Percentiles rank a stretch among this genome's conserved stretches.
Evolutionary conservation across 2,888 invertebrate genomes (phyloP).

Genomic region (Pharmacophagus antenor): DNA sequence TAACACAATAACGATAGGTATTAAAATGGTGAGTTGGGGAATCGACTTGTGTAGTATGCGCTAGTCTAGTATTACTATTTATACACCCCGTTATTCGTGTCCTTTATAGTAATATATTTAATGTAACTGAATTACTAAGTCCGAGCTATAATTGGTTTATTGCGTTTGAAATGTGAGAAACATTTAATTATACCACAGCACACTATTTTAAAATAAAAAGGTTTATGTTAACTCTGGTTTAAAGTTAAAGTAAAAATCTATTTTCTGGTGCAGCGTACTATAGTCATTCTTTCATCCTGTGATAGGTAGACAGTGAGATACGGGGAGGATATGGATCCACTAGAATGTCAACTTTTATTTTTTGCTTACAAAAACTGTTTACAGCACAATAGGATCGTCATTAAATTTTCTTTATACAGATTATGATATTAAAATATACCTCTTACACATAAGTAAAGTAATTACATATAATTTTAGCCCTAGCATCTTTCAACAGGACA

Average conservation of each 20-base stretch:
- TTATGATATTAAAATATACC: too few species aligned
- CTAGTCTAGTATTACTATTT: constrained; percentile 13
- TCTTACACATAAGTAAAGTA: too few species aligned
- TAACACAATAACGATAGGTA: constrained; percentile 1
- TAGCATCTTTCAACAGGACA: too few species aligned
- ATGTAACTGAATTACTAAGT: constrained; percentile 25
- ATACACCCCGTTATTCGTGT: constrained; percentile 13
- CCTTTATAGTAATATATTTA: constrained; percentile 17
- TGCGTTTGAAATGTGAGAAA: background rate
- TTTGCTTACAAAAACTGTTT: background rate
- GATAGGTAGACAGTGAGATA: background rate
- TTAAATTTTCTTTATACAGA: too few species aligned
- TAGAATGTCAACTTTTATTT: background rate
- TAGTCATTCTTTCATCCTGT: background rate
- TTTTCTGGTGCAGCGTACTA: too few species aligned
- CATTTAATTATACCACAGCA: background rate
- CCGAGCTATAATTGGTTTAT: constrained; percentile 1
- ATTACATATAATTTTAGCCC: too few species aligned
- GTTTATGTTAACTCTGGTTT: too few species aligned
- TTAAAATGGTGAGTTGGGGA: constrained; percentile 3
- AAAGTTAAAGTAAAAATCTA: too few species aligned
- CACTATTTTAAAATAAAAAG: background rate
- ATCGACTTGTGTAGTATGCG: constrained; percentile 6
- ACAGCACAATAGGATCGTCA: too few species aligned
- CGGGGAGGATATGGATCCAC: background rate